Conservation (phyloP, 2,113 vertebrate species). For the Triplophysa siluroides region DNA sequence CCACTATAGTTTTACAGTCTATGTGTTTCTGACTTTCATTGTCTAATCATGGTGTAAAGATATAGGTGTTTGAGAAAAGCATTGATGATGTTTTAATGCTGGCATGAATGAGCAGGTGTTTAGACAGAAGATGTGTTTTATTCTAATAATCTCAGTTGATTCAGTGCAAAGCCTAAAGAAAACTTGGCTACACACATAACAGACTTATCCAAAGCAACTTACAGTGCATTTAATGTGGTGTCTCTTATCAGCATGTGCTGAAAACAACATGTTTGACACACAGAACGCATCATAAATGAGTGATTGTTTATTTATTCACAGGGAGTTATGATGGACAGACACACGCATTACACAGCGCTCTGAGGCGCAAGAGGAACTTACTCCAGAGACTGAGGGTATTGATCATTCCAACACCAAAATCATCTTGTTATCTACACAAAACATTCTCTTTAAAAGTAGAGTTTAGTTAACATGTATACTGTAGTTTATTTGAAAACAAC, state of each 20-base stretch:
- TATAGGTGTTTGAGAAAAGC: no score
- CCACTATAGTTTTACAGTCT: no score
- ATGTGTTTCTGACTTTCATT: no score
- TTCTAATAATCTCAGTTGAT: background rate
- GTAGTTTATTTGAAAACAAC: background rate
- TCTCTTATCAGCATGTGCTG: no score
- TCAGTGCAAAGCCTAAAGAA: background rate
- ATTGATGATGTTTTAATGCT: no score
- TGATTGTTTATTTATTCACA: slow-evolving; percentile 53
- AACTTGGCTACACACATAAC: no score
- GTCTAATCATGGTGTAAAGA: no score
- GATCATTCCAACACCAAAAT: background rate
- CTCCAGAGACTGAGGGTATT: slow-evolving; percentile 76
- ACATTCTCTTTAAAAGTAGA: background rate
- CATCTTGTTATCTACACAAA: background rate
- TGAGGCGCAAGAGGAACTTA: slow-evolving; percentile 76
- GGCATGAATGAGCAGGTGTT: no score
- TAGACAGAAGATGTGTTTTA: background rate
- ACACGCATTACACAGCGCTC: slow-evolving; percentile 69
- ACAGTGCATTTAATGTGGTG: no score
- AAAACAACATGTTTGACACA: background rate
- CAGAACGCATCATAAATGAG: background rate
- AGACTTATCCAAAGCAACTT: no score
- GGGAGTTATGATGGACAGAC: slow-evolving; percentile 66
- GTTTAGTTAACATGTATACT: background rate